Conservation (phyloP, 2,888 invertebrate genomes). For the Cataglyphis rosenhaueri region DNA sequence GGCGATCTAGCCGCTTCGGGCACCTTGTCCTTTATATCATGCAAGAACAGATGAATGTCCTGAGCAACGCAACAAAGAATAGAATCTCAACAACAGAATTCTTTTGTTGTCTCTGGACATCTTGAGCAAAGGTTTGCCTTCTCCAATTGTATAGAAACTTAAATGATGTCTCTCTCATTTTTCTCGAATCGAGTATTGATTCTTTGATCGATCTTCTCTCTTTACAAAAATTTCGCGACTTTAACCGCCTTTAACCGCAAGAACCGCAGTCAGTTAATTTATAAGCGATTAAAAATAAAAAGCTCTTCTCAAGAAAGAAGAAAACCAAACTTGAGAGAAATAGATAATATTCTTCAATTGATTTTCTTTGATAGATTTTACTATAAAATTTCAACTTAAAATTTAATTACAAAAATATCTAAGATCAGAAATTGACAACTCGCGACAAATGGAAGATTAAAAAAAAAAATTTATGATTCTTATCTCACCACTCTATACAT, state of each 20-base stretch:
- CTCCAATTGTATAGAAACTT: constrained; percentile 8
- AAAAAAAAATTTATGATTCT: background rate
- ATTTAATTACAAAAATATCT: background rate
- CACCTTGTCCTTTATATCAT: constrained; percentile 66
- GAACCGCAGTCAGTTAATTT: background rate
- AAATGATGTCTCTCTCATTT: background rate
- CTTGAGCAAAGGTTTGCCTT: constrained; percentile 11
- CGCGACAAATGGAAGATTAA: background rate
- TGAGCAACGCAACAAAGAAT: constrained; percentile 13
- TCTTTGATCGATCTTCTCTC: background rate
- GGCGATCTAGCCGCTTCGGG: constrained; percentile 69
- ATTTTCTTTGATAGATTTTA: background rate
- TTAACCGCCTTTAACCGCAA: background rate
- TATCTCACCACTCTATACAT: background rate
- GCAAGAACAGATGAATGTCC: constrained; percentile 22
- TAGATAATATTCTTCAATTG: background rate
- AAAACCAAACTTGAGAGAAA: background rate
- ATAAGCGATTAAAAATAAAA: background rate
- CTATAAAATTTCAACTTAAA: background rate
- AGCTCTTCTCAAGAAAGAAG: background rate
- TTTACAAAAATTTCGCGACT: background rate
- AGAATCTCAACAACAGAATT: constrained; percentile 10
- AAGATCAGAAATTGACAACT: background rate
- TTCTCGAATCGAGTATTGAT: background rate
- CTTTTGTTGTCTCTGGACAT: constrained; percentile 13